These are phyloP conservation scores for Gopherus flavomarginatus DNA, from an alignment of 2,113 vertebrate genomes.

Conservation along the genomic window DNA sequence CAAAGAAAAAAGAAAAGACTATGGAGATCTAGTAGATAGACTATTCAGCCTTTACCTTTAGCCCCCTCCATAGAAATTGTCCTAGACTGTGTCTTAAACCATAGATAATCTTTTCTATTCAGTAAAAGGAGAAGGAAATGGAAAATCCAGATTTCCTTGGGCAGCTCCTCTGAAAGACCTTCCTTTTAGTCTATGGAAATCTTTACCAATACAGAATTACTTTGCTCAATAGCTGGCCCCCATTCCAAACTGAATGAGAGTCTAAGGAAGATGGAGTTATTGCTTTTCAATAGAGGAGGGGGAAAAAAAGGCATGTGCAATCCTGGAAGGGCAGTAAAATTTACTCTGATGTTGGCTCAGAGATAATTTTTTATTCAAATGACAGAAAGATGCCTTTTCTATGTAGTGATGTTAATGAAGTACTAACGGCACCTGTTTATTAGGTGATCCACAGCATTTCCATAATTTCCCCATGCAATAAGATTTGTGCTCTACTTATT, in stretches of 20 bases:
- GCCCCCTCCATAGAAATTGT: background rate
- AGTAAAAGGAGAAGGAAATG: background rate
- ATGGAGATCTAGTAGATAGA: background rate
- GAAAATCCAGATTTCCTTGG: background rate
- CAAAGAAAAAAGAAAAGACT: background rate
- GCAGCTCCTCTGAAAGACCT: background rate
- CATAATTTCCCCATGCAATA: constrained; percentile 20
- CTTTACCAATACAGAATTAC: background rate
- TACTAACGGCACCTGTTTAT: constrained; percentile 17
- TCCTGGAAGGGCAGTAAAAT: constrained; percentile 37
- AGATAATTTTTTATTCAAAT: constrained; percentile 34
- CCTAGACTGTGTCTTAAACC: background rate
- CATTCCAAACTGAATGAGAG: background rate
- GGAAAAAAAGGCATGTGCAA: background rate
- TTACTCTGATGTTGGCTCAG: background rate
- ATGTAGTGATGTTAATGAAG: background rate
- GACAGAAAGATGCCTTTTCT: background rate
- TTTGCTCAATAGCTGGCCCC: background rate
- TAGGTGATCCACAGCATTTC: constrained; percentile 44
- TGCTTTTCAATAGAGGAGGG: background rate
- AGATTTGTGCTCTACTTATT: background rate
- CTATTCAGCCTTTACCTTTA: background rate
- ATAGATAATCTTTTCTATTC: background rate
- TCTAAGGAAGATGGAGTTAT: constrained; percentile 24
- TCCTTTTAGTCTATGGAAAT: background rate